Base-by-base conservation (phyloP, 2,113 vertebrate species). In the Ceyx cyanopectus region DNA sequence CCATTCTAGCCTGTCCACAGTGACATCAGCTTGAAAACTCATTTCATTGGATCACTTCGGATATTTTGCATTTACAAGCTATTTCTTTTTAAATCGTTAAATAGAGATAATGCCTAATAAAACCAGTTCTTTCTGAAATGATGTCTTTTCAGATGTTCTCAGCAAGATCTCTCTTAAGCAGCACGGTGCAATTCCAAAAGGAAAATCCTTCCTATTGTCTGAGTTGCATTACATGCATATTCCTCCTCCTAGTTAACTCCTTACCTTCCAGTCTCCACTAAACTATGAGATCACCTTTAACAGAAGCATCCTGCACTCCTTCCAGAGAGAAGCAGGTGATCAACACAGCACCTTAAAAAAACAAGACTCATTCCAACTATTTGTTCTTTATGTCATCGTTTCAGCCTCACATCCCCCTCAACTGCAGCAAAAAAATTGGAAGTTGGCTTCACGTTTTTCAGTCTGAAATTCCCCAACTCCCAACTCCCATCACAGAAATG, bases 141-240 rank as follows among this genome's bases (percentile, higher is more conserved):
- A 75, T 40, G 66, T 65, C 46, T 78, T 95, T 91, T 88, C 58
- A 90, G 89, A 96, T 93, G 37, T 81, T 84, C 80, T 73, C 79
- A 90, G 94, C 43, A 94, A 85, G 72, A 95, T 79, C 2, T 3
- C 73, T 91, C 53, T 94, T 89, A 94, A 95, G 56, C 87, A 73
- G 75, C 86, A 81, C 77, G 32, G 76, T 97, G 93, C 94, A 95
- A 98, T 97, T 98, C 97, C 89, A 93, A 89, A 94, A 98, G 94
- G 98, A 98, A 95, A 98, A 99, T 97, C 98, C 98, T 98, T 98
- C 98, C 98, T 97, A 99, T 99, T 99, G 99, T 99, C 98, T 99
- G 98, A 98, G 98, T 98, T 98, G 98, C 98, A 98, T 98, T 98
- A 98, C 98, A 98, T 98, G 97, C 98, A 97, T 97, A 97, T 98